Evolutionary conservation across 2,113 vertebrate species (phyloP), one percentile per base, ranked within the genome.

Genomic region (Diadophis punctatus): DNA sequence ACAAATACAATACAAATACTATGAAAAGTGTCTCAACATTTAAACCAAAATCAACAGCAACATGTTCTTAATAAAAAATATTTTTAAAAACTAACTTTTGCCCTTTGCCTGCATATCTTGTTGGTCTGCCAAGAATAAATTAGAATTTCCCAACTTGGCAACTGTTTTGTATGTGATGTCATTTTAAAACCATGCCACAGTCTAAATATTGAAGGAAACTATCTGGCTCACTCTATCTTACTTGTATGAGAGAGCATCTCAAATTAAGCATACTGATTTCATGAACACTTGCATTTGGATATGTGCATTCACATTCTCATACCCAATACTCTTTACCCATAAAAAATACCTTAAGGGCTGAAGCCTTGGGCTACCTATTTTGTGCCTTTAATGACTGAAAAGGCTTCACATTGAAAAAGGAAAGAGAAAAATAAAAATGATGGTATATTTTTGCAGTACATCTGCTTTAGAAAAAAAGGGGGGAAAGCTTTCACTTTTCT

Each of bases 151-250:
- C 43, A 86, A 16, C 53, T 91, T 92, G 87, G 63, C 87, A 58
- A 30, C 23, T 48, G 27, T 34, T 89, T 56, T 89, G 51, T 84
- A 18, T n/a, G 18, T 92, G 91, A 92, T 89, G 91, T 92, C 91
- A 92, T 88, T 84, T 92, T 30, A 84, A 92, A 89, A 58, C 60
- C 68, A 88, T 43, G 56, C 87, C 52, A 56, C 52, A 51, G 25
- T 80, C 51, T 92, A 85, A 93, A 60, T 60, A 58, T 9, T 90
- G 74, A 89, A 53, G 25, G 16, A 87, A 89, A 39, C 14, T 58
- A 60, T 63, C 88, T 49, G 23, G 74, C 46, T 23, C 55, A 86
- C 14, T 52, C 74, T 25, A n/a, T 51, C 23, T 93, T 89, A 46
- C 20, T 74, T 56, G 25, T 60, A 8, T 48, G 48, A 90, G 30